phyloP scores from a whole-genome alignment of 2,113 vertebrate genomes.

The Caranx ignobilis region DNA sequence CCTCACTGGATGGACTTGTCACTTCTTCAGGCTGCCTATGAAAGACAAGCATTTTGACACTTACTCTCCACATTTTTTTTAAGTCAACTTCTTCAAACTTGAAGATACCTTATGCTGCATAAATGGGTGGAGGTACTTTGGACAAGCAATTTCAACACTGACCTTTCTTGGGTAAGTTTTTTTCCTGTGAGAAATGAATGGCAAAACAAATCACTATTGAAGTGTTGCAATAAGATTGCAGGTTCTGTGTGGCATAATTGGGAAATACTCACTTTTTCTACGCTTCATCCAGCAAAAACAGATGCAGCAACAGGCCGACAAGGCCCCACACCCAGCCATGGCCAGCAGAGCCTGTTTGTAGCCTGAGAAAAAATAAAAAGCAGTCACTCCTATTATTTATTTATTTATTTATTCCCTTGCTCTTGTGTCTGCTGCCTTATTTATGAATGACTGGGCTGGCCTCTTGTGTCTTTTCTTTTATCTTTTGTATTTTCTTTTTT shows the following conservation, averaged over 20 bases:
- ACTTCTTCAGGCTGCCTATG: conserved; percentile 54
- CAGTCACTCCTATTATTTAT: no score
- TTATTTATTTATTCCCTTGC: no score
- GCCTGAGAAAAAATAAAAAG: conserved; percentile 52
- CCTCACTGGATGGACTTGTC: conserved; percentile 28
- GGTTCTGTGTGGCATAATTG: background rate
- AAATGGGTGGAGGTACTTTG: conserved; percentile 35
- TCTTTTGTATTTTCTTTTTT: no score
- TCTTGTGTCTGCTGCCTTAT: no score
- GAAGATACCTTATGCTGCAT: background rate
- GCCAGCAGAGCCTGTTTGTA: conserved; percentile 69
- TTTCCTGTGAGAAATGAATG: conserved; percentile 60
- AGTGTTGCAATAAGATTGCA: conserved; percentile 9
- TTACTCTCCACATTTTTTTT: background rate
- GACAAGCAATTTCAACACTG: conserved; percentile 54
- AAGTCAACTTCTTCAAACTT: background rate
- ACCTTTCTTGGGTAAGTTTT: conserved; percentile 68
- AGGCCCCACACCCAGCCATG: conserved; percentile 43
- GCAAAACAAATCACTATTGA: background rate
- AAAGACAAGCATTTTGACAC: conserved; percentile 2
- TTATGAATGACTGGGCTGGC: no score
- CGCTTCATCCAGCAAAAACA: conserved; percentile 66
- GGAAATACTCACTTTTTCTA: conserved; percentile 74
- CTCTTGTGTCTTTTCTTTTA: no score
- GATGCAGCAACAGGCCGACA: conserved; percentile 58